These are phyloP conservation scores for Caenorhabditis tropicalis DNA, from an alignment of 1,140 invertebrate species.

Conservation along the genomic window DNA sequence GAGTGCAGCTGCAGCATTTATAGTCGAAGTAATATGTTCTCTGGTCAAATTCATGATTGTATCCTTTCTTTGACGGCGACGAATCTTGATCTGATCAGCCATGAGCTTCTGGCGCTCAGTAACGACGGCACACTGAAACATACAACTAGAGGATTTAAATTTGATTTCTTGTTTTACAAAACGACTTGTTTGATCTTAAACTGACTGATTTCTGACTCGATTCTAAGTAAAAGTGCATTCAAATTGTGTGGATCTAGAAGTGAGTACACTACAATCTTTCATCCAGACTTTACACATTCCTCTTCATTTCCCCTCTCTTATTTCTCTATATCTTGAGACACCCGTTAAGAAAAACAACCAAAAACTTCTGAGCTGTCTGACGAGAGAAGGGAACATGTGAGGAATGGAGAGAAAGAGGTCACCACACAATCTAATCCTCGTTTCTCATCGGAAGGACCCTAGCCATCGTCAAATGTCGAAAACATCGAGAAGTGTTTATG, in stretches of 20 bases:
- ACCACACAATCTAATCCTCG: conserved; percentile 41
- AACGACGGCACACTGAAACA: conserved; percentile 69
- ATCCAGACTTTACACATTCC: conserved; percentile 24
- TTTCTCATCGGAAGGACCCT: conserved; percentile 37
- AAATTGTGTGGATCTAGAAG: not conserved
- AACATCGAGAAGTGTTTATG: conserved; percentile 39
- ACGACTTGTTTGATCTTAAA: not conserved
- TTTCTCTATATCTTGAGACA: not conserved
- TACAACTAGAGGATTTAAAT: not conserved
- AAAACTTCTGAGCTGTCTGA: conserved; percentile 37
- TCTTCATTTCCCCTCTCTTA: not conserved
- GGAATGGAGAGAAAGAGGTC: not conserved
- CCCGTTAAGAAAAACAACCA: conserved; percentile 3
- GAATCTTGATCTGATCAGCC: conserved; percentile 70
- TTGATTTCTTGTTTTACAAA: conserved; percentile 14
- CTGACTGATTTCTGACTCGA: not conserved
- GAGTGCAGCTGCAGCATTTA: conserved; percentile 58
- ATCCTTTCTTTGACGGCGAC: conserved; percentile 67
- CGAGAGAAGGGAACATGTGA: not conserved
- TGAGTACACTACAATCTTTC: conserved; percentile 8
- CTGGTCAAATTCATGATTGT: conserved; percentile 63
- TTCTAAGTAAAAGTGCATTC: not conserved
- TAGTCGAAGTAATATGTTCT: conserved; percentile 53
- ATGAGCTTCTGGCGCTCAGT: conserved; percentile 68
- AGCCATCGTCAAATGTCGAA: conserved; percentile 12